Conservation (phyloP, 2,797 vertebrate genomes). For the Tapirus indicus region DNA sequence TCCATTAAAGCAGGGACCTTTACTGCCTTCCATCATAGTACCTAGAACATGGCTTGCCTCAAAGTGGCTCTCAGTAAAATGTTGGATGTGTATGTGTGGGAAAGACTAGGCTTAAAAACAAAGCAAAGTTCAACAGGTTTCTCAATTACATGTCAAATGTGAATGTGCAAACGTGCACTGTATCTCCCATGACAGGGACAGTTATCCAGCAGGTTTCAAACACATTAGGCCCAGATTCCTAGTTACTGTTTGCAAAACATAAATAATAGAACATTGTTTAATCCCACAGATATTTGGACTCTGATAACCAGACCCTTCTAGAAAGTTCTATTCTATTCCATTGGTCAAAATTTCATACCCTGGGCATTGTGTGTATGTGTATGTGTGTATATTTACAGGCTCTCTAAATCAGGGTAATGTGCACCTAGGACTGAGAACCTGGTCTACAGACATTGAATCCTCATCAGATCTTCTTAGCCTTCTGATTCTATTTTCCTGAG, state of each 20-base stretch:
- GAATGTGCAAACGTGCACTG: fast-evolving
- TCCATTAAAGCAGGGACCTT: not conserved
- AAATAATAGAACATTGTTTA: not conserved
- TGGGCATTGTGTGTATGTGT: not conserved
- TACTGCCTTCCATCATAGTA: not conserved
- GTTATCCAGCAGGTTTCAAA: not conserved
- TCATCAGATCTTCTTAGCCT: not conserved
- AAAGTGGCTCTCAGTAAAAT: not conserved
- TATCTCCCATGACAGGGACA: fast-evolving
- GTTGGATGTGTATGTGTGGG: not conserved
- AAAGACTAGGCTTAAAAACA: not conserved
- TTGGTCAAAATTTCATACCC: not conserved
- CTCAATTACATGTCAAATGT: not conserved
- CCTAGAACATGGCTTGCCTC: not conserved
- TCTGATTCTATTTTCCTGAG: slow-evolving; percentile 7
- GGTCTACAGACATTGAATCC: not conserved
- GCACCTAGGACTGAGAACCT: not conserved
- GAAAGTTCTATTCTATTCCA: not conserved
- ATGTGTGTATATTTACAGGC: not conserved
- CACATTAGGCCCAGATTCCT: not conserved
- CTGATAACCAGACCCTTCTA: not conserved
- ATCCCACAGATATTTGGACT: not conserved
- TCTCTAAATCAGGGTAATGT: not conserved
- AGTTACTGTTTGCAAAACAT: not conserved
- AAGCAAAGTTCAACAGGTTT: not conserved